Evolutionary conservation across 2,888 invertebrate species (phyloP), one percentile per base, ranked within the genome.

Genomic region (Craniophora ligustri): DNA sequence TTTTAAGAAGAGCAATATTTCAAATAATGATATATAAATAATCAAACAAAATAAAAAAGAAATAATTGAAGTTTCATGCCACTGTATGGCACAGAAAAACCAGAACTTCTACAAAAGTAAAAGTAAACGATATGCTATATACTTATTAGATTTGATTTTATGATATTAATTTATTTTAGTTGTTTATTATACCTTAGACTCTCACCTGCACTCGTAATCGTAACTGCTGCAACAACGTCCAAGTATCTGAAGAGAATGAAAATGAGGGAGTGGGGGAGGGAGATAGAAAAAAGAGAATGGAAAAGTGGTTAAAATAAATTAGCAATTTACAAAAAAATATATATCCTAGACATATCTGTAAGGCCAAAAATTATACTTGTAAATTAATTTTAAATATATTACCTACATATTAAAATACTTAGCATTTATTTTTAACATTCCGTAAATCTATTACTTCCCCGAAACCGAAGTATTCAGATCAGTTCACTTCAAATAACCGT

Each of bases 181-280:
- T 41, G 50, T 44, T 48, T 44, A 46, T 10, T 51, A n/a, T 26
- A 26, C 5, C n/a, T 26, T 26, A 26, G n/a, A 26, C n/a, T 26
- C 79, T 77, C 72, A 77, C 77, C 77, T 78, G 26, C 19, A 19
- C n/a, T 4, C 5, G 2, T 23, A 63, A 45, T 50, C 53, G 60
- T n/a, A n/a, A n/a, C n/a, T n/a, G n/a, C n/a, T 63, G 63, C 62
- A 60, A 70, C 77, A 68, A 68, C 61, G 57, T 62, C 56, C 62
- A 48, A 64, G n/a, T n/a, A n/a, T n/a, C n/a, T n/a, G n/a, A n/a
- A n/a, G n/a, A n/a, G n/a, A n/a, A n/a, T n/a, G n/a, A n/a, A n/a
- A n/a, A n/a, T n/a, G n/a, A 63, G 50, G 46, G 57, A 61, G 56
- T 58, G 57, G 36, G 50, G 57, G 45, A 47, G 56, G 58, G 44